A percentile compares a stretch with the other conserved stretches of the same genome.
Conservation (phyloP, 1,140 invertebrate genomes). For the Drosophila eugracilis region DNA sequence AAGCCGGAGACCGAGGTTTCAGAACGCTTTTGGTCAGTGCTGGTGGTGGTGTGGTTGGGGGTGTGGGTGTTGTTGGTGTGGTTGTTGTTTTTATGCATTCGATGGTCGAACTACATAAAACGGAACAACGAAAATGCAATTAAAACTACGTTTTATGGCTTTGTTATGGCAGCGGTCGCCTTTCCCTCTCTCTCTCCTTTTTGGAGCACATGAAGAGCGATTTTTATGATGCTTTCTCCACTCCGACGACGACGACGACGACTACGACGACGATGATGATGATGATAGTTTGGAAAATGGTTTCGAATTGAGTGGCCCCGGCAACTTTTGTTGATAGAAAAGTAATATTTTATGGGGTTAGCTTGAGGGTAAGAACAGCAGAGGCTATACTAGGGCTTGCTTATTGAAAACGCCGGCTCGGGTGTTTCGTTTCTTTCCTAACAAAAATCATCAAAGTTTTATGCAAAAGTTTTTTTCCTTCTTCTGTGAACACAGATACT, state of each 20-base stretch:
- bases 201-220: constrained; percentile 65
- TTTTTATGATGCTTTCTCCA: constrained; percentile 77
- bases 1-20: constrained; percentile 10
- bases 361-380: constrained; percentile 17
- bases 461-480: constrained; percentile 60
- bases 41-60: too few relatives aligned
- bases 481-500: constrained; percentile 43
- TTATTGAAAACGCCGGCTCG: constrained; percentile 65
- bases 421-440: constrained; percentile 46
- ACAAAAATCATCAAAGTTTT: constrained; percentile 79
- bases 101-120: constrained; percentile 78
- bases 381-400: constrained; percentile 37
- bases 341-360: constrained; percentile 71
- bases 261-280: constrained; percentile 13
- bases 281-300: constrained; percentile 67
- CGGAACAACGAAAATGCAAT: constrained; percentile 84
- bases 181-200: background rate
- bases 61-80: constrained; percentile 65
- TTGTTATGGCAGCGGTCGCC: constrained; percentile 75
- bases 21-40: constrained; percentile 57
- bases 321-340: constrained; percentile 74
- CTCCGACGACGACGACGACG: too few relatives aligned
- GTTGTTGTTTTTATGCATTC: constrained; percentile 77
- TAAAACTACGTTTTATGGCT: constrained; percentile 84
- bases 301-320: constrained; percentile 68